phyloP scores from a whole-genome alignment of 2,888 invertebrate species.

The Phragmatobia fuliginosa region DNA sequence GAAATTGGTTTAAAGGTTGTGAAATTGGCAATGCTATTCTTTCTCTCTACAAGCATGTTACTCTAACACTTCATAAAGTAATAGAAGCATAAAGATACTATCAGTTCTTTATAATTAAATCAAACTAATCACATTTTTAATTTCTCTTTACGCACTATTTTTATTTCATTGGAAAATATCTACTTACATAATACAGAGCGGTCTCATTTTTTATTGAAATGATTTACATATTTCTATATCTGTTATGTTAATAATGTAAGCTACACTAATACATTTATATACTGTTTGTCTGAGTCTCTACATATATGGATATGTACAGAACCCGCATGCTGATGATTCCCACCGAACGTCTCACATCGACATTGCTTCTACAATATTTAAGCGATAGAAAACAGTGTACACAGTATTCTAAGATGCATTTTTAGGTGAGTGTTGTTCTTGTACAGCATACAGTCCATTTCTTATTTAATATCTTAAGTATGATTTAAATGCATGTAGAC shows the following conservation, averaged over 20 bases:
- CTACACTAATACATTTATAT: background rate
- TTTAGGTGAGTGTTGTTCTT: background rate
- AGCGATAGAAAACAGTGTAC: too few relatives aligned
- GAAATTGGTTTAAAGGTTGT: background rate
- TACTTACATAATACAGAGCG: background rate
- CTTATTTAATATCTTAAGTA: background rate
- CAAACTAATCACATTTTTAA: constrained; percentile 34
- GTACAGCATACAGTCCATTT: background rate
- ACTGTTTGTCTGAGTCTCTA: too few relatives aligned
- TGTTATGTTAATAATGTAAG: background rate
- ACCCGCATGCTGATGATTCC: too few relatives aligned
- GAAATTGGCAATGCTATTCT: background rate
- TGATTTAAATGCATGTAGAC: background rate
- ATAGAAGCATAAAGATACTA: constrained; percentile 30
- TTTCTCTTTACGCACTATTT: constrained; percentile 38
- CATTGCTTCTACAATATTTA: too few relatives aligned
- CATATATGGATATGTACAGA: background rate
- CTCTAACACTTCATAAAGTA: constrained; percentile 1
- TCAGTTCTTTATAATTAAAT: constrained; percentile 33
- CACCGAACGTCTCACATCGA: too few relatives aligned
- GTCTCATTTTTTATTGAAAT: background rate
- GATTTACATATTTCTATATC: too few relatives aligned
- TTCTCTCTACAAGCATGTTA: background rate
- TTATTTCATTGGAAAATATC: background rate
- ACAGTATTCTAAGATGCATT: background rate